phyloP scores from a whole-genome alignment of 2,888 invertebrate species.

The Dryomyza anilis region DNA sequence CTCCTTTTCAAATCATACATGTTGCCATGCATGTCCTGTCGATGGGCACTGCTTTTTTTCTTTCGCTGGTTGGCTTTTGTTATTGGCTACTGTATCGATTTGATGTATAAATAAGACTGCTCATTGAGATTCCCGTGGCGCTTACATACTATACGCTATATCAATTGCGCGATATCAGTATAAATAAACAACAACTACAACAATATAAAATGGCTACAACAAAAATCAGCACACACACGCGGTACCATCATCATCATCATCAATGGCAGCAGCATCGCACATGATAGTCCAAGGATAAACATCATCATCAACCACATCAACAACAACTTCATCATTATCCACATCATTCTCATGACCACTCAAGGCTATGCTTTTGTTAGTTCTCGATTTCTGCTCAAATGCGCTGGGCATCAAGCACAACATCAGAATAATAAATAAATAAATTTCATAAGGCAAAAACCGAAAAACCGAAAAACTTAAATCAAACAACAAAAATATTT shows the following conservation, averaged over 20 bases:
- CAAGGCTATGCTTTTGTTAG: constrained; percentile 19
- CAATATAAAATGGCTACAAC: too few species aligned
- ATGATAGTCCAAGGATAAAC: too few species aligned
- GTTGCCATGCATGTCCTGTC: too few species aligned
- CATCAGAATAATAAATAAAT: constrained; percentile 25
- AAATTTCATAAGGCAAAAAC: constrained; percentile 13
- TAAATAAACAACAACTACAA: constrained; percentile 34
- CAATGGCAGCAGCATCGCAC: background rate
- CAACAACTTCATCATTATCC: background rate
- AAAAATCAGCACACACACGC: background rate
- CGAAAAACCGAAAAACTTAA: background rate
- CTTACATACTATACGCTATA: constrained; percentile 29
- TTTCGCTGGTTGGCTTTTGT: too few species aligned
- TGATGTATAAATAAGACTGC: constrained; percentile 41
- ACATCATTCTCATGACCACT: constrained; percentile 1
- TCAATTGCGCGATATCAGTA: constrained; percentile 48
- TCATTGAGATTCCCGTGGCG: constrained; percentile 47
- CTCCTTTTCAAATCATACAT: too few species aligned
- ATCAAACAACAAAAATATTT: background rate
- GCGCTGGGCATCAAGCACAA: constrained; percentile 5
- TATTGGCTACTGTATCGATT: constrained; percentile 29
- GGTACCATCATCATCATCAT: background rate
- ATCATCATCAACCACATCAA: background rate
- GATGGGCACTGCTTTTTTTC: too few species aligned
- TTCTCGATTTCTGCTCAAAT: background rate